Base-by-base conservation (phyloP, 1,140 invertebrate genomes). In the Chelonus insularis region DNA sequence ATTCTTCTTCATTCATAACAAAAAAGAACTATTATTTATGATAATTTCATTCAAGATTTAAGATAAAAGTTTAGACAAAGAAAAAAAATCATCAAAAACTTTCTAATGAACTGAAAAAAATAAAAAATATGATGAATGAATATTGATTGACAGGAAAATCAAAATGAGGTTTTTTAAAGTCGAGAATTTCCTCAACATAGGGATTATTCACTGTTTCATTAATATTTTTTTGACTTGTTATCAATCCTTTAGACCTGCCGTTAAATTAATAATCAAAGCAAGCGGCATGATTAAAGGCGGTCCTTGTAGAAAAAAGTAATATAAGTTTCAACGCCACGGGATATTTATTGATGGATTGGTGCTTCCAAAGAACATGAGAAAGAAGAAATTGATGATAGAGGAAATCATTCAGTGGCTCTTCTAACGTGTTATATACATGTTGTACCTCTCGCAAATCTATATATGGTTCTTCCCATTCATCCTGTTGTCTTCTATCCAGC, bases 331-430 rank as follows among this genome's bases (percentile, higher is more conserved):
- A 50, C 45, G 36, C 57, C 34, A 32, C 57, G 47, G 57, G 57
- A 59, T 36, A 32, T 36, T 48, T 36, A 59, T 59, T 59, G 57
- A 59, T 59, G 57, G 18, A 59, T 59, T 51, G 25, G 25, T 29
- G 25, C 25, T 29, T 7, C 25, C 25, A 29, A 29, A 29, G 25
- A 29, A 29, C 32, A 23, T 41, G 18, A 37, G 23, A 23, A 50
- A 7, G n/a, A 5, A 23, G 23, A 20, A 50, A 50, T 50, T 50
- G 12, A 50, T 50, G 47, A 50, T 50, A 18, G 8, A 25, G 41
- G 14, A 45, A 16, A 45, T 20, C 18, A 50, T 50, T 12, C 47
- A 50, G 18, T 21, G 47, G 21, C 47, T 23, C 3, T 20, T 50
- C 8, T 50, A 9, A 21, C 20, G n/a, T 8, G 21, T 39, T n/a